Conservation (phyloP, 2,888 invertebrate genomes). For the Arctia plantaginis region DNA sequence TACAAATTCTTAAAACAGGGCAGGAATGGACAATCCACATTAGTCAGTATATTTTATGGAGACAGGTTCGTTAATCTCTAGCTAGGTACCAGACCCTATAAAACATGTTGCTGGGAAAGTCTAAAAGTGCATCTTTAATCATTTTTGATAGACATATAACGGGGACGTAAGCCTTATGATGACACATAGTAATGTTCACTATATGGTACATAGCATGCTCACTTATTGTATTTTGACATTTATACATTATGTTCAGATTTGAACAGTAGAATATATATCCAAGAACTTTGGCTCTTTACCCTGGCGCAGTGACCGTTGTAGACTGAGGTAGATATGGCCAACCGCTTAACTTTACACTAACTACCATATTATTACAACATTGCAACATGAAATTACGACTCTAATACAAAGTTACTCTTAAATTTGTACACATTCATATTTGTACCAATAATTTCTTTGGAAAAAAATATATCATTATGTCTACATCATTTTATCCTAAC, state of each 20-base stretch:
- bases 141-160: background rate
- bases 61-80: background rate
- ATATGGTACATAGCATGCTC: constrained; percentile 39
- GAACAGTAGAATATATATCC: constrained; percentile 75
- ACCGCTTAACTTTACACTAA: constrained; percentile 75
- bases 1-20: background rate
- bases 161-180: too few species aligned
- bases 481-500: constrained; percentile 66
- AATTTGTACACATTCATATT: constrained; percentile 84
- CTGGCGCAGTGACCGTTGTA: constrained; percentile 71
- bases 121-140: background rate
- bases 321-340: constrained; percentile 84
- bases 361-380: constrained; percentile 81
- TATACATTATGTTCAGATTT: constrained; percentile 65
- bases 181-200: background rate
- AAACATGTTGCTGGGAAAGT: background rate
- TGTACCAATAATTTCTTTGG: constrained; percentile 87
- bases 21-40: background rate
- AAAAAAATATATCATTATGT: constrained; percentile 73
- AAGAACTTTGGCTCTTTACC: constrained; percentile 83
- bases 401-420: constrained; percentile 74
- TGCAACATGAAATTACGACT: constrained; percentile 80
- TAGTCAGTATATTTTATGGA: background rate
- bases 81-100: background rate
- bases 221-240: constrained; percentile 52